Conservation (phyloP, 2,797 vertebrate species). For the Propithecus deckenii region DNA sequence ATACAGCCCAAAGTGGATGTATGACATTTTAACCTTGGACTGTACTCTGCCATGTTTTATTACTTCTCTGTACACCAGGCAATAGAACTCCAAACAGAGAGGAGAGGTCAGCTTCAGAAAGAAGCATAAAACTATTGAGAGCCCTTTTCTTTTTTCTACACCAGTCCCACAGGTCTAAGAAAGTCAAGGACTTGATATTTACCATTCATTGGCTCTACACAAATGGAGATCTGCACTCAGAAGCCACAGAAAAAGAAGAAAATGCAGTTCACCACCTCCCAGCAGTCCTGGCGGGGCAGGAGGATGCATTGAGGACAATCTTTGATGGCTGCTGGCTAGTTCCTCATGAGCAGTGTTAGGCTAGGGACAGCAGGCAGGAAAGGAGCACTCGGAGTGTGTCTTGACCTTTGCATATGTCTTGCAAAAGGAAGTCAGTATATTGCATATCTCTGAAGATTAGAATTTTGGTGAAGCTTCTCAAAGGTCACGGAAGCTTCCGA, state of each 20-base stretch:
- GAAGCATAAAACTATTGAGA: constrained; percentile 40
- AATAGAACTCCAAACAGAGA: constrained; percentile 42
- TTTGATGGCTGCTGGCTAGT: constrained; percentile 58
- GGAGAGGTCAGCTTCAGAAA: constrained; percentile 73
- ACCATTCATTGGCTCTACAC: constrained; percentile 78
- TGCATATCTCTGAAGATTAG: constrained; percentile 68
- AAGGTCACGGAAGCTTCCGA: constrained; percentile 42
- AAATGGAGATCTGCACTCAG: constrained; percentile 74
- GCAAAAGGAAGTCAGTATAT: constrained; percentile 61
- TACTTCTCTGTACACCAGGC: constrained; percentile 65
- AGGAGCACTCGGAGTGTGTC: constrained; percentile 58
- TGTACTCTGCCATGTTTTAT: constrained; percentile 63
- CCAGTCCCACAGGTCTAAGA: constrained; percentile 67
- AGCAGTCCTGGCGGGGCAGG: constrained; percentile 67
- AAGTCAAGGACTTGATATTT: constrained; percentile 82
- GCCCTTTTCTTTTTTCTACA: constrained; percentile 74
- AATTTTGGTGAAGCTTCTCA: constrained; percentile 58
- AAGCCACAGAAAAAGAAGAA: constrained; percentile 78
- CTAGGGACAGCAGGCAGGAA: constrained; percentile 69
- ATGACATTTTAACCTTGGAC: not conserved
- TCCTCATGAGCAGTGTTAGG: constrained; percentile 70
- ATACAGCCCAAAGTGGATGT: not conserved
- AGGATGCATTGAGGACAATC: constrained; percentile 57
- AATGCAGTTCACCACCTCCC: constrained; percentile 79
- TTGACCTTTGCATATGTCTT: constrained; percentile 69